Conservation (phyloP, 2,888 invertebrate species). For the Zhuqinia jingwanae region DNA sequence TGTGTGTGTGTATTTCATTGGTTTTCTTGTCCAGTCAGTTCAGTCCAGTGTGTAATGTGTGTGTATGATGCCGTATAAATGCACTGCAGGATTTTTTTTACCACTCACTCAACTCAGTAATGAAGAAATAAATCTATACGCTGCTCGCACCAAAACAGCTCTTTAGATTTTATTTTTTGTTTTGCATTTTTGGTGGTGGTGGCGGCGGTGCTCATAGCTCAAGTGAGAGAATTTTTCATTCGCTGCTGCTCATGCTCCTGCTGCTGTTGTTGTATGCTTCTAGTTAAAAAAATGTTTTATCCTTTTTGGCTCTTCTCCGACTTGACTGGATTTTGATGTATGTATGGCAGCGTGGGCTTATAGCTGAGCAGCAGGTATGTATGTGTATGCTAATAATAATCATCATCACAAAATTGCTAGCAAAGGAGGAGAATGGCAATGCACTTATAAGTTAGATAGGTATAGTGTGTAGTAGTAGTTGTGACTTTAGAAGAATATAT, state of each 20-base stretch:
- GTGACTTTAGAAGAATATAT: too few relatives aligned
- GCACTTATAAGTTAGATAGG: too few relatives aligned
- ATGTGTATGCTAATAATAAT: background rate
- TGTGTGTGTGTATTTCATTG: too few relatives aligned
- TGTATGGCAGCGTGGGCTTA: slow-evolving; percentile 40
- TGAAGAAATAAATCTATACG: slow-evolving; percentile 69
- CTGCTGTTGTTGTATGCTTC: too few relatives aligned
- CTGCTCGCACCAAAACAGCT: background rate
- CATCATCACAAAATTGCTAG: too few relatives aligned
- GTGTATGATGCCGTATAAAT: background rate
- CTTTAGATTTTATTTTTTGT: slow-evolving; percentile 44
- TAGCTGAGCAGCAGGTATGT: background rate
- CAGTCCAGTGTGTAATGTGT: background rate
- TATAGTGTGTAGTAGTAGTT: too few relatives aligned
- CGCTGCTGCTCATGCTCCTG: background rate
- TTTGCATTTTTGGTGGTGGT: slow-evolving; percentile 56
- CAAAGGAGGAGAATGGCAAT: too few relatives aligned
- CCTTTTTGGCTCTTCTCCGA: background rate
- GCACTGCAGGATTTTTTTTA: slow-evolving; percentile 53
- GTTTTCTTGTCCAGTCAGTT: slow-evolving; percentile 51
- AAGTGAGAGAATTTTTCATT: too few relatives aligned
- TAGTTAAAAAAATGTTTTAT: background rate
- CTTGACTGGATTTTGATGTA: slow-evolving; percentile 49
- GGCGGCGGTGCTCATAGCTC: too few relatives aligned
- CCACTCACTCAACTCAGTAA: slow-evolving; percentile 46